These are phyloP conservation scores for human (Homo sapiens) DNA, from an alignment of 2,113 vertebrate species.

Conservation along the genomic window GRCh38 chr5:94778001-94778500, in stretches of 20 bases:
- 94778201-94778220: slow-evolving; percentile 71
- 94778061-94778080: no score
- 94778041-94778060: slow-evolving; percentile 79
- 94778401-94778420: not conserved
- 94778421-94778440: slow-evolving; percentile 73
- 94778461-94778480: slow-evolving; percentile 70
- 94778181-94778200: slow-evolving; percentile 65
- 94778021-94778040: slow-evolving; percentile 82
- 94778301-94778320: not conserved
- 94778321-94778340: not conserved
- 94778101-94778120: slow-evolving; percentile 78
- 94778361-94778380: not conserved
- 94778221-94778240: slow-evolving; percentile 71
- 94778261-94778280: slow-evolving; percentile 41
- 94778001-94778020: slow-evolving; percentile 78
- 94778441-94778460: slow-evolving; percentile 71
- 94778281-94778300: not conserved
- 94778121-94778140: slow-evolving; percentile 81
- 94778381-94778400: slow-evolving; percentile 34
- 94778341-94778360: slow-evolving; percentile 28
- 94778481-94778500: slow-evolving; percentile 70
- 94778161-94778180: slow-evolving; percentile 74
- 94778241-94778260: slow-evolving; percentile 62
- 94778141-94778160: slow-evolving; percentile 86
- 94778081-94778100: slow-evolving; percentile 59